A percentile compares a stretch with the other conserved stretches of the same genome.
Evolutionary conservation across 2,888 invertebrate species (phyloP).

Genomic region (Drosophila kambysellisi): DNA sequence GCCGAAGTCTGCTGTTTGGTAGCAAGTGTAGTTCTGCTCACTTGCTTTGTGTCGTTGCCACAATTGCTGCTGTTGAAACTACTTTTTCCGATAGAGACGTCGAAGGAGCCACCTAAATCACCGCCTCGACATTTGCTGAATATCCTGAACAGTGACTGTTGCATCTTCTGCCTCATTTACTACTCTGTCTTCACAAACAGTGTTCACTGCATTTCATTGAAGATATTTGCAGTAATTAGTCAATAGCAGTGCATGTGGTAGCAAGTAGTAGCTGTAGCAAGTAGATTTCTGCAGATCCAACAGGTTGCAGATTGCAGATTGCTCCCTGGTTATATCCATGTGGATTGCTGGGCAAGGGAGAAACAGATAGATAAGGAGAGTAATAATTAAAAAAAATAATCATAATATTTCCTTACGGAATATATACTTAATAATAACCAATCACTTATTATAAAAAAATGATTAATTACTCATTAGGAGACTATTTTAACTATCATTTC

Average conservation of each 20-base stretch:
- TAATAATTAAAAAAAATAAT: background rate
- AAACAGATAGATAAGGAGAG: background rate
- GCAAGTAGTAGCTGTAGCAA: accelerated
- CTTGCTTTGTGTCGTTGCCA: background rate
- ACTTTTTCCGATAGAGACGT: constrained; percentile 71
- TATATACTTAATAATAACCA: background rate
- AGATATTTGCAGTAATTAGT: constrained; percentile 86
- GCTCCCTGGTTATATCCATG: background rate
- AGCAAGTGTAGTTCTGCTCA: background rate
- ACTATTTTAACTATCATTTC: background rate
- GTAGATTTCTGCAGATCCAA: background rate
- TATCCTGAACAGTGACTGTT: background rate
- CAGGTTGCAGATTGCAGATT: background rate
- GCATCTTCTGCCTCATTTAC: too few relatives aligned
- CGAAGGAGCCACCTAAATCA: constrained; percentile 57
- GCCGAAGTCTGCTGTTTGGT: background rate
- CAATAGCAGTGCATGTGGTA: background rate
- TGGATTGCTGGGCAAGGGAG: background rate
- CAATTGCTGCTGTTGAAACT: background rate
- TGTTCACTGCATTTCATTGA: background rate
- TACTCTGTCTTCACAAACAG: background rate
- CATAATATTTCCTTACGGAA: background rate
- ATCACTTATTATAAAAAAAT: too few relatives aligned
- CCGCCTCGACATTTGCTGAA: background rate
- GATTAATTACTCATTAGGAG: too few relatives aligned